A percentile compares a stretch with the other conserved stretches of the same genome.
phyloP scores from a whole-genome alignment of 2,113 vertebrate genomes.

The Python bivittatus region DNA sequence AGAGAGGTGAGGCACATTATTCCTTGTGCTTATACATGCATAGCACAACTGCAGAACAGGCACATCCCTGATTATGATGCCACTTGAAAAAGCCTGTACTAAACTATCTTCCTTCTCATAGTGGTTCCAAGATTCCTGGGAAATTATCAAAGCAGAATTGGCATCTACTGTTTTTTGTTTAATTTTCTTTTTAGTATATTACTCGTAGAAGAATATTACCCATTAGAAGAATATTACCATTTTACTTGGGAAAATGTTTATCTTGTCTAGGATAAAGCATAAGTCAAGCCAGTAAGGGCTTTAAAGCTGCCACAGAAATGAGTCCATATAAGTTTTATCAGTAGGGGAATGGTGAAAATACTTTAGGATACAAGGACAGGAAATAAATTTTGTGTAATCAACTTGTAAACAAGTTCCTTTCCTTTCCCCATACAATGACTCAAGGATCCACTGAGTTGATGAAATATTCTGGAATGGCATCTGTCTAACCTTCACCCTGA shows the following conservation, averaged over 20 bases:
- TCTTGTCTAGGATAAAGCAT: slow-evolving; percentile 5
- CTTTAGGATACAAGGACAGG: slow-evolving; percentile 2
- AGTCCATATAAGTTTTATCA: slow-evolving; percentile 12
- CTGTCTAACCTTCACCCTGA: slow-evolving; percentile 24
- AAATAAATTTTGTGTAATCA: neutral
- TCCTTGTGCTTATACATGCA: neutral
- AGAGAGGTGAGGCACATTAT: neutral
- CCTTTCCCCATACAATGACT: slow-evolving; percentile 5
- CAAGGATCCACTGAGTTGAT: slow-evolving; percentile 18
- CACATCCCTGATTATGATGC: neutral
- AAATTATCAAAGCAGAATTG: neutral
- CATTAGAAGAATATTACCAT: neutral
- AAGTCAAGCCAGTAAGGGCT: neutral
- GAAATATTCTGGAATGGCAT: neutral
- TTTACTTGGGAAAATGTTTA: slow-evolving; percentile 1
- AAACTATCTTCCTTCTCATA: neutral
- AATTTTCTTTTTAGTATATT: neutral
- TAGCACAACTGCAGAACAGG: neutral
- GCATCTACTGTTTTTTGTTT: neutral
- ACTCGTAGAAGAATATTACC: neutral
- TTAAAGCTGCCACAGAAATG: neutral
- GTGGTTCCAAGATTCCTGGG: neutral
- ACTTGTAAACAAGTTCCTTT: slow-evolving; percentile 5
- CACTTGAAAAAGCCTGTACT: neutral
- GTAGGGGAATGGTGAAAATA: slow-evolving; percentile 3